Base-by-base conservation (phyloP, 1,140 invertebrate species). In the Zaprionus camerounensis region DNA sequence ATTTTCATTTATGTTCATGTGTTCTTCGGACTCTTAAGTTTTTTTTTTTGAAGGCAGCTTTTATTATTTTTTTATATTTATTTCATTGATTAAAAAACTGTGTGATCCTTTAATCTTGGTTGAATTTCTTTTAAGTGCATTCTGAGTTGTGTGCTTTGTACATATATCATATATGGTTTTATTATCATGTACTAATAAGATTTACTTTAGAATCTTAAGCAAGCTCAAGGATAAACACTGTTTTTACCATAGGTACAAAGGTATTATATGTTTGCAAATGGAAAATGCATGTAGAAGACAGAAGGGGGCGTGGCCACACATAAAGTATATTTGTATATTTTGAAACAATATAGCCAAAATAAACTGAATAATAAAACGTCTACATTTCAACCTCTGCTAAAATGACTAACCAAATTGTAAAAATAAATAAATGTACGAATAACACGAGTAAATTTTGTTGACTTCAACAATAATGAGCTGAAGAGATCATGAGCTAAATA, bases 121-220 rank as follows among this genome's bases (percentile, higher is more conserved):
- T 31, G 36, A 41, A 58, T 72, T 67, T 71, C 12, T 15, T n/a
- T 56, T 55, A 24, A 9, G 44, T 56, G n/a, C 34, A 55, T 69
- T 58, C 28, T 46, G 71, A 34, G 41, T 46, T 73, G 28, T 62
- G 49, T 78, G 36, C 71, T 67, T 81, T 62, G 28, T 63, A 68
- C 28, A 38, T 69, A 36, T 28, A 69, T 72, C 68, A 66, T 71
- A 22, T 76, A 49, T 68, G 36, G 34, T 73, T 15, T 78, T 79
- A 65, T 79, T 72, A 79, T 63, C 70, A 87, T 78, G 57, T 51
- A 46, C 41, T 22, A 51, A 51, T 51, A 17, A 51, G 46, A 51
- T 51, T 51, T 51, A 51, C 46, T 51, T 51, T 12, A 51, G 46
- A 51, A 22, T 51, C 46, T 51, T 51, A 51, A 51, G 46, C 20